Conservation (phyloP, 2,797 vertebrate species). For the Ataeniobius toweri region DNA sequence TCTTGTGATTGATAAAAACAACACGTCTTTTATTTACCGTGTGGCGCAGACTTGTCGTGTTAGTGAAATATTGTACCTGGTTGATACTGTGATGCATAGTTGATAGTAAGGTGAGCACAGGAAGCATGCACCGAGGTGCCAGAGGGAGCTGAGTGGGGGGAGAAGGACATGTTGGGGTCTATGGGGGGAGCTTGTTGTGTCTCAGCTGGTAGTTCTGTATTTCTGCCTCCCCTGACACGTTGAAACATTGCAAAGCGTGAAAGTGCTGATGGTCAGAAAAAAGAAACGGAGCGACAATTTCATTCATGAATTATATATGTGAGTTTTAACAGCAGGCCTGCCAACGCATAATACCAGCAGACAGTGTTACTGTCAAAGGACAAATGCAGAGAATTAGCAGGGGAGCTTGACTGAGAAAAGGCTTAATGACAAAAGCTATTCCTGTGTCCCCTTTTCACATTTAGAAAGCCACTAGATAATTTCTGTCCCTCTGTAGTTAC, state of each 20-base stretch:
- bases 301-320: constrained; percentile 81
- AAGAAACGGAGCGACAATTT: constrained; percentile 66
- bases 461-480: constrained; percentile 41
- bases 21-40: neutral
- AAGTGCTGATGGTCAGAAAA: constrained; percentile 83
- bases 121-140: constrained; percentile 2
- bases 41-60: neutral
- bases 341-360: constrained; percentile 76
- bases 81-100: neutral
- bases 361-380: constrained; percentile 60
- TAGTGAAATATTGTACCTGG: no score
- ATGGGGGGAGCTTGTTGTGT: constrained; percentile 24
- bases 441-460: constrained; percentile 39
- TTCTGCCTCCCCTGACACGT: constrained; percentile 57
- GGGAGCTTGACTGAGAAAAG: constrained; percentile 24
- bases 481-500: constrained; percentile 14
- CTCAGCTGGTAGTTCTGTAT: constrained; percentile 43
- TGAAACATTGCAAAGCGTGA: constrained; percentile 69
- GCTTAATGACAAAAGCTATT: constrained; percentile 49
- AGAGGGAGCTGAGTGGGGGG: neutral
- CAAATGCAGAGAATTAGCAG: constrained; percentile 45
- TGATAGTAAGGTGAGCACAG: constrained; percentile 3
- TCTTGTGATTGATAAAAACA: no score
- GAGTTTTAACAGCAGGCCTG: constrained; percentile 77
- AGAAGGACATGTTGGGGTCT: constrained; percentile 1